Conservation (phyloP, 2,797 vertebrate species). For the Phoxinus dragarum region DNA sequence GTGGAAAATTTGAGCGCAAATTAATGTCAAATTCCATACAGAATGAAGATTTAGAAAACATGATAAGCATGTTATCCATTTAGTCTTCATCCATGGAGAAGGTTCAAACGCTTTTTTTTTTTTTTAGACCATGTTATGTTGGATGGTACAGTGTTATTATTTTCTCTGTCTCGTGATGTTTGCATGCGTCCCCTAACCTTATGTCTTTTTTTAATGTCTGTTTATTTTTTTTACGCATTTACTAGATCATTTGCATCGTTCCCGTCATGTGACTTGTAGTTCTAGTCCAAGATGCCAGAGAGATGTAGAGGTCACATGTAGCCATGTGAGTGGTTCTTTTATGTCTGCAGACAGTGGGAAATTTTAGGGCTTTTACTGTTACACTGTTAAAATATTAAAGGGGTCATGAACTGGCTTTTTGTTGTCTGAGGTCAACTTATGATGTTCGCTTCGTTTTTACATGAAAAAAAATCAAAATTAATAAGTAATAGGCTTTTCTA, state of each 20-base stretch:
- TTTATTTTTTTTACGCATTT: not conserved
- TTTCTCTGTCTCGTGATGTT: constrained; percentile 42
- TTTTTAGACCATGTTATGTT: not conserved
- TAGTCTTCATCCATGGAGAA: constrained; percentile 89
- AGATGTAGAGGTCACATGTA: not conserved
- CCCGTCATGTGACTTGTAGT: constrained; percentile 56
- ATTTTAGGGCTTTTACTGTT: not conserved
- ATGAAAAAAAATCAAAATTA: too few species aligned
- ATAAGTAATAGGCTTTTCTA: too few species aligned
- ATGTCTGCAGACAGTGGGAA: not conserved
- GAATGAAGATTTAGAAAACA: not conserved
- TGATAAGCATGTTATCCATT: not conserved
- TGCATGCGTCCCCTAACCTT: constrained; percentile 48
- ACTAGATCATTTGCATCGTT: constrained; percentile 60
- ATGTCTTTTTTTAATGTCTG: constrained; percentile 20
- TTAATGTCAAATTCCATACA: not conserved
- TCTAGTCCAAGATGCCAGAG: constrained; percentile 27
- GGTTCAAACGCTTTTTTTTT: constrained; percentile 54
- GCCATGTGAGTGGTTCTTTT: constrained; percentile 8
- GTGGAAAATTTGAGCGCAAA: not conserved
- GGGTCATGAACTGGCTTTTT: too few species aligned
- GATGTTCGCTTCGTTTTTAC: too few species aligned
- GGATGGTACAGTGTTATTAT: not conserved
- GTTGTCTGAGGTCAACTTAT: too few species aligned
- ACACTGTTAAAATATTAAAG: not conserved